Evolutionary conservation across 2,888 invertebrate species (phyloP).

Genomic region (Poecilobothrus nobilitatus): DNA sequence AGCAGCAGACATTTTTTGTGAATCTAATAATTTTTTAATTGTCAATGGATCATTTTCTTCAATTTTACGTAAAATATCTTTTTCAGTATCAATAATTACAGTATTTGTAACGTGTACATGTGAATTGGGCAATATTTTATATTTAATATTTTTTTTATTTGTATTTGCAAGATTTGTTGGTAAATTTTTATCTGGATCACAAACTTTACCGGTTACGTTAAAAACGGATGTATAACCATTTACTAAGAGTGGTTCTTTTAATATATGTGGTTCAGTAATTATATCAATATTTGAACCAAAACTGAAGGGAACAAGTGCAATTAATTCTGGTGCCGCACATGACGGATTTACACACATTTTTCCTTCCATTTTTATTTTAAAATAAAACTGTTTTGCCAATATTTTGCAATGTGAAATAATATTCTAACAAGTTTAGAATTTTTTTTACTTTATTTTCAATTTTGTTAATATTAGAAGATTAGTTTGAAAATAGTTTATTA

Average conservation of each 20-base stretch:
- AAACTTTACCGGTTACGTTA: slow-evolving; percentile 33
- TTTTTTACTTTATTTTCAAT: too few relatives aligned
- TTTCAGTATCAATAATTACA: slow-evolving; percentile 36
- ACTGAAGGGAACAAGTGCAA: slow-evolving; percentile 29
- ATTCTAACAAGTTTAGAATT: background rate
- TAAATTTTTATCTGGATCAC: slow-evolving; percentile 28
- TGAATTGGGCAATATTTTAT: slow-evolving; percentile 39
- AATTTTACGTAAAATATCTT: slow-evolving; percentile 35
- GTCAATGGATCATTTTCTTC: slow-evolving; percentile 35
- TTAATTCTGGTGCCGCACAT: slow-evolving; percentile 30
- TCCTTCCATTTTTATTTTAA: slow-evolving; percentile 19
- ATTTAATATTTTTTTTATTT: slow-evolving; percentile 26
- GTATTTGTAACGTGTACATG: slow-evolving; percentile 41
- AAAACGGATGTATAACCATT: slow-evolving; percentile 39
- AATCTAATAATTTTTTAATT: slow-evolving; percentile 34
- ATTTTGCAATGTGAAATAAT: background rate
- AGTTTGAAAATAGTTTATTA: too few relatives aligned
- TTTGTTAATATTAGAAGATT: too few relatives aligned
- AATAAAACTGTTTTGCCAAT: background rate
- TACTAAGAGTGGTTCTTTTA: slow-evolving; percentile 35
- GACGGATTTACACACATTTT: slow-evolving; percentile 30
- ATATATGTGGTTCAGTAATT: slow-evolving; percentile 31
- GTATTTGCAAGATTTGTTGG: slow-evolving; percentile 30
- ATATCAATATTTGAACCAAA: slow-evolving; percentile 29
- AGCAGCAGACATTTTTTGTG: slow-evolving; percentile 37